Evolutionary conservation across 2,797 vertebrate species (phyloP).

Genomic region (Amazona ochrocephala): DNA sequence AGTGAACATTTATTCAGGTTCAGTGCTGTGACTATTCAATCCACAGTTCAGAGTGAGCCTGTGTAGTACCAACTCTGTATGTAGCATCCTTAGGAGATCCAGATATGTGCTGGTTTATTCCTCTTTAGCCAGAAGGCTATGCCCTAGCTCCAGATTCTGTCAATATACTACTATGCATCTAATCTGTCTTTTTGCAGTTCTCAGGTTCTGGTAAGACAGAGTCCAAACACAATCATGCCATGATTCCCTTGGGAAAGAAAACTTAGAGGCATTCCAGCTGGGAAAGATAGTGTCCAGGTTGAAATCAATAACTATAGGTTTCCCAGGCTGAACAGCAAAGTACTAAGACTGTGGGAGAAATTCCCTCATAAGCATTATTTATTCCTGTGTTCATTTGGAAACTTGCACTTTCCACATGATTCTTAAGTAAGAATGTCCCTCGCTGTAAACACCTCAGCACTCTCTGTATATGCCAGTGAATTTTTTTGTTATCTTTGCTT

Average conservation of each 20-base stretch:
- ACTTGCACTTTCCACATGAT: not conserved
- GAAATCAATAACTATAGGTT: not conserved
- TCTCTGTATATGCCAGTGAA: not conserved
- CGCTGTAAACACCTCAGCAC: not conserved
- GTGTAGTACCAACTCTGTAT: not conserved
- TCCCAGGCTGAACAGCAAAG: not conserved
- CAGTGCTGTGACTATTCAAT: not conserved
- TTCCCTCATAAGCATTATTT: not conserved
- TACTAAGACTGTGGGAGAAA: not conserved
- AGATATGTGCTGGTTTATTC: not conserved
- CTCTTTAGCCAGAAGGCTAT: not conserved
- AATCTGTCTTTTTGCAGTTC: not conserved
- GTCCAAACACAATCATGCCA: not conserved
- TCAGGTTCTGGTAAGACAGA: not conserved
- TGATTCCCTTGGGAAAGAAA: not conserved
- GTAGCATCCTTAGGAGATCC: not conserved
- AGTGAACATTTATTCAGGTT: not conserved
- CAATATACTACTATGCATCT: not conserved
- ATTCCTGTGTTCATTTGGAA: not conserved
- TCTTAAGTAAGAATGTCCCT: not conserved
- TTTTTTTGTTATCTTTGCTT: not conserved
- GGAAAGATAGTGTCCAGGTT: not conserved
- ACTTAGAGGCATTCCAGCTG: accelerated
- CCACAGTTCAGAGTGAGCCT: not conserved
- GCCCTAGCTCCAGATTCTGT: not conserved